Percentiles rank a stretch among this genome's conserved stretches.
Evolutionary conservation across 2,113 vertebrate species (phyloP).

Genomic region (Tiliqua scincoides): DNA sequence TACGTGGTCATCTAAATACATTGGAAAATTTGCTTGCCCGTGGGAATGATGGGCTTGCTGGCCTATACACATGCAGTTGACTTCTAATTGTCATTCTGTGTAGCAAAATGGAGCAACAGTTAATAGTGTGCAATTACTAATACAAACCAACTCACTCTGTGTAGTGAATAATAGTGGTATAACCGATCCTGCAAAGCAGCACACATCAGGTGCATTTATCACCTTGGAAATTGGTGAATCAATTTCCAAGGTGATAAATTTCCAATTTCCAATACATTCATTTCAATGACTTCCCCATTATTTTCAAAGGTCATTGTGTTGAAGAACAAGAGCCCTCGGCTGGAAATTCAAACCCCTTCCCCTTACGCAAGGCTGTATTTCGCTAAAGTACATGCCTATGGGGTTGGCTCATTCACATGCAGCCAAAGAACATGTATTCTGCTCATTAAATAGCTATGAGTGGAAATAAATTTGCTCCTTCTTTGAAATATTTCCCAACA

Average conservation of each 20-base stretch:
- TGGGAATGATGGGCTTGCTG: neutral
- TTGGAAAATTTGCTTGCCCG: neutral
- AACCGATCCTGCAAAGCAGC: neutral
- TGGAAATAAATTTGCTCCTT: neutral
- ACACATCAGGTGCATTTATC: neutral
- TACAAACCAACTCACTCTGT: neutral
- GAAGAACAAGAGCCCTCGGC: neutral
- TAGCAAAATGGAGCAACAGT: neutral
- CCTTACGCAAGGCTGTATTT: neutral
- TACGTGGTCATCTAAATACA: neutral
- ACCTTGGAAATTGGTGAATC: neutral
- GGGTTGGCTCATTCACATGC: neutral
- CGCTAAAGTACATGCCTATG: neutral
- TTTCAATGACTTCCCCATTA: neutral
- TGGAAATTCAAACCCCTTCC: neutral
- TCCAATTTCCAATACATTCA: conserved; percentile 1
- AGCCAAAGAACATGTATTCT: neutral
- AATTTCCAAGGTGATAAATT: too few species aligned
- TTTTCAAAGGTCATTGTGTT: neutral
- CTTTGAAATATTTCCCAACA: neutral
- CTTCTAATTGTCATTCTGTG: neutral
- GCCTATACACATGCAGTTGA: neutral
- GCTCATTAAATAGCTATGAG: neutral
- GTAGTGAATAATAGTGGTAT: neutral
- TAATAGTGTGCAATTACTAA: neutral